A percentile compares a stretch with the other conserved stretches of the same genome.
These are phyloP conservation scores for Epicauta chinensis DNA, from an alignment of 1,140 invertebrate species.

Conservation along the genomic window DNA sequence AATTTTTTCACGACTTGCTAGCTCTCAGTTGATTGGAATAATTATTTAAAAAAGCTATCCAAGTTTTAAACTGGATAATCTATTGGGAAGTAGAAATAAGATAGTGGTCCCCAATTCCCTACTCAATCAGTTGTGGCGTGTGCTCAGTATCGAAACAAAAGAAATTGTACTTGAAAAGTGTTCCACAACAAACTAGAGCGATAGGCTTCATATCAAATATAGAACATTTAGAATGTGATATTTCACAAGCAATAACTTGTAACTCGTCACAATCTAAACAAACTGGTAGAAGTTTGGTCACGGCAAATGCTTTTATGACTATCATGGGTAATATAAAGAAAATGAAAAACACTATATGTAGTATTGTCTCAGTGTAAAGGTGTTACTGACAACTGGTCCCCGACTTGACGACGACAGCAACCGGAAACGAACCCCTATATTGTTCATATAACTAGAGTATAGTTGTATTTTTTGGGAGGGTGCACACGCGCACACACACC, in stretches of 20 bases:
- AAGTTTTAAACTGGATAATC: constrained; percentile 33
- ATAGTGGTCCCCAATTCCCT: constrained; percentile 35
- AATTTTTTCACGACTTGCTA: no score
- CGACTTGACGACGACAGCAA: constrained; percentile 25
- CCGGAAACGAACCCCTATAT: constrained; percentile 18
- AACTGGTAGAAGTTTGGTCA: constrained; percentile 60
- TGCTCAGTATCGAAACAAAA: constrained; percentile 32
- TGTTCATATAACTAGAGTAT: constrained; percentile 8
- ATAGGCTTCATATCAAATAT: constrained; percentile 34
- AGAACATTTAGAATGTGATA: constrained; percentile 29
- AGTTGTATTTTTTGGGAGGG: no score
- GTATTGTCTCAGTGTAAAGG: constrained; percentile 39
- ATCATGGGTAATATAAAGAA: constrained; percentile 77
- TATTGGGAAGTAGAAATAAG: constrained; percentile 30
- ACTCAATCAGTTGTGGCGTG: constrained; percentile 40
- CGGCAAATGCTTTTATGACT: constrained; percentile 77
- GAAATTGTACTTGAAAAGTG: constrained; percentile 39
- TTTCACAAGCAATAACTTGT: constrained; percentile 21
- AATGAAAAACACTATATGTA: constrained; percentile 67
- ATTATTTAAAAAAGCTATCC: not conserved
- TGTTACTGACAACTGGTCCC: constrained; percentile 38
- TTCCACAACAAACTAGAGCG: constrained; percentile 31
- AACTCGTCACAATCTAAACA: constrained; percentile 41
- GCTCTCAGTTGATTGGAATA: not conserved
- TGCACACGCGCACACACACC: not conserved